Evolutionary conservation across 2,888 invertebrate genomes (phyloP).

Genomic region (Dexiosoma caninum): DNA sequence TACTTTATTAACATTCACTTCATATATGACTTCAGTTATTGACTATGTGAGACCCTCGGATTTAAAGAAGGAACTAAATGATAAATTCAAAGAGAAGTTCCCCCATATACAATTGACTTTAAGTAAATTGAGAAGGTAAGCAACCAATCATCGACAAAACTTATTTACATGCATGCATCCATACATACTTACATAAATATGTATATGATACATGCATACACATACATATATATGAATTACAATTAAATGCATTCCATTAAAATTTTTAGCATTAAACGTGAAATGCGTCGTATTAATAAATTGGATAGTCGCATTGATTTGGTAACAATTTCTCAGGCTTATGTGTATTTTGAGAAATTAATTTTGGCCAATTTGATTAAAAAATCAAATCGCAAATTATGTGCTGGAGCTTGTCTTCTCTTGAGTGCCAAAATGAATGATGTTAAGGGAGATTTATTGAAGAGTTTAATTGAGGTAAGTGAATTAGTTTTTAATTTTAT

Average conservation of each 20-base stretch:
- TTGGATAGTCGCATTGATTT: conserved; percentile 90
- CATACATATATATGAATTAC: not conserved
- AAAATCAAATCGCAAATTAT: conserved; percentile 96
- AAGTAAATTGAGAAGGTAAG: conserved; percentile 95
- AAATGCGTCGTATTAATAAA: conserved; percentile 95
- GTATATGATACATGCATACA: no score
- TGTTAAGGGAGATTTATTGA: conserved; percentile 92
- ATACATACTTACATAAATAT: no score
- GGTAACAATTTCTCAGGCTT: conserved; percentile 95
- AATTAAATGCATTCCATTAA: conserved; percentile 49
- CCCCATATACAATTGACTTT: conserved; percentile 95
- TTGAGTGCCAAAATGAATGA: conserved; percentile 98
- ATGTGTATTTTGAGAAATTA: conserved; percentile 98
- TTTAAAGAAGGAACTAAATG: conserved; percentile 97
- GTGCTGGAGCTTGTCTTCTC: conserved; percentile 95
- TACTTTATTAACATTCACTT: conserved; percentile 90
- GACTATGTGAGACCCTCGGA: conserved; percentile 97
- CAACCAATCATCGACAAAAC: not conserved
- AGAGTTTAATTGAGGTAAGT: conserved; percentile 90
- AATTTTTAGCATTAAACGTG: conserved; percentile 91
- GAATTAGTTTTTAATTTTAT: not conserved
- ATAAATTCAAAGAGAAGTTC: conserved; percentile 96
- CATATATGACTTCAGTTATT: conserved; percentile 96
- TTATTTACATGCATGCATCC: no score
- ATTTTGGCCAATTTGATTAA: conserved; percentile 94